phyloP scores from a whole-genome alignment of 2,113 vertebrate species.

The Nipponia nippon region DNA sequence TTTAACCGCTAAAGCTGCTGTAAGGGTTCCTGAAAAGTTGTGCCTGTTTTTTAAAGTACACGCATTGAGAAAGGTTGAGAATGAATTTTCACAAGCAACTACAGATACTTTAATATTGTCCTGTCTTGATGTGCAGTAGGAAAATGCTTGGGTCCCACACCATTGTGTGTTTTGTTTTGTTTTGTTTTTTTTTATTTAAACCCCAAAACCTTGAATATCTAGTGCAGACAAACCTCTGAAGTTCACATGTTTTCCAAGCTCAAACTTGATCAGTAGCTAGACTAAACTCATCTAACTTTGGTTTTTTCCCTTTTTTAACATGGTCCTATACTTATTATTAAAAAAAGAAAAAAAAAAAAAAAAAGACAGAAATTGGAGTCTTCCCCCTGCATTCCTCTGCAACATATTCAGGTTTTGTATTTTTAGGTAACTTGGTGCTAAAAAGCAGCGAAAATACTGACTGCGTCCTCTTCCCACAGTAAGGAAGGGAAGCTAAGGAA shows the following conservation, averaged over 20 bases:
- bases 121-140: background rate
- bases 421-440: background rate
- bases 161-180: background rate
- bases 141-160: background rate
- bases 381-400: background rate
- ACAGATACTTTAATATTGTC: background rate
- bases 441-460: background rate
- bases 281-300: background rate
- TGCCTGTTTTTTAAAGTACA: constrained; percentile 23
- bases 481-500: background rate
- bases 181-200: background rate
- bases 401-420: background rate
- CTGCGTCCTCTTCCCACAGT: background rate
- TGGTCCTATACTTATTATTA: background rate
- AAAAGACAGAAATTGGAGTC: too few species aligned
- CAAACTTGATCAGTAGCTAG: background rate
- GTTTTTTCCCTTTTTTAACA: background rate
- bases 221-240: background rate
- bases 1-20: constrained; percentile 51
- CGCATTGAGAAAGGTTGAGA: background rate
- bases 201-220: background rate
- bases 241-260: background rate
- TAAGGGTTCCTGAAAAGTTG: constrained; percentile 71
- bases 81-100: background rate
- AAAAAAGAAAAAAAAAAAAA: background rate